Conservation (phyloP, 2,113 vertebrate species). For the Eclectus roratus region DNA sequence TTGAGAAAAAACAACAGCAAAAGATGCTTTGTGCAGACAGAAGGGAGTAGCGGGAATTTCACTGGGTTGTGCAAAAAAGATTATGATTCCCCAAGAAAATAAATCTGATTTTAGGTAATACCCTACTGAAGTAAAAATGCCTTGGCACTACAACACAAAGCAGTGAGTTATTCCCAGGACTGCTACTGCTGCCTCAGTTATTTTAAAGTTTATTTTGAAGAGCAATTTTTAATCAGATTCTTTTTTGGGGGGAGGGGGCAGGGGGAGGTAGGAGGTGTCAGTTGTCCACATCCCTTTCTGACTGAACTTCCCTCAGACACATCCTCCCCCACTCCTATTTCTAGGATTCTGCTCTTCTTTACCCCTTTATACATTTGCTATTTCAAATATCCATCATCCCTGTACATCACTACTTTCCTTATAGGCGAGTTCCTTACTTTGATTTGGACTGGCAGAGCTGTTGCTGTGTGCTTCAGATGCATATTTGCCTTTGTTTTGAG, state of each 20-base stretch:
- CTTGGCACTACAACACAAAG: background rate
- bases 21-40: background rate
- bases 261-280: background rate
- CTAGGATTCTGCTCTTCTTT: background rate
- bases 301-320: background rate
- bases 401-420: background rate
- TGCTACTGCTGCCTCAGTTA: background rate
- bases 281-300: background rate
- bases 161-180: background rate
- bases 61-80: background rate
- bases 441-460: background rate
- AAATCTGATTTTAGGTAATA: background rate
- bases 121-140: background rate
- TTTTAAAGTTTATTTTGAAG: background rate
- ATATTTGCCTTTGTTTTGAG: background rate
- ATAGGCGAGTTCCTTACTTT: background rate
- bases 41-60: background rate
- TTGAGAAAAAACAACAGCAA: background rate
- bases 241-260: background rate
- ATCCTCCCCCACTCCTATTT: background rate
- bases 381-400: background rate
- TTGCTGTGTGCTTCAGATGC: background rate
- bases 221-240: background rate
- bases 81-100: background rate
- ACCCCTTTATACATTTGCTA: background rate